Evolutionary conservation across 2,888 invertebrate genomes (phyloP).

Genomic region (Agrotis segetum): DNA sequence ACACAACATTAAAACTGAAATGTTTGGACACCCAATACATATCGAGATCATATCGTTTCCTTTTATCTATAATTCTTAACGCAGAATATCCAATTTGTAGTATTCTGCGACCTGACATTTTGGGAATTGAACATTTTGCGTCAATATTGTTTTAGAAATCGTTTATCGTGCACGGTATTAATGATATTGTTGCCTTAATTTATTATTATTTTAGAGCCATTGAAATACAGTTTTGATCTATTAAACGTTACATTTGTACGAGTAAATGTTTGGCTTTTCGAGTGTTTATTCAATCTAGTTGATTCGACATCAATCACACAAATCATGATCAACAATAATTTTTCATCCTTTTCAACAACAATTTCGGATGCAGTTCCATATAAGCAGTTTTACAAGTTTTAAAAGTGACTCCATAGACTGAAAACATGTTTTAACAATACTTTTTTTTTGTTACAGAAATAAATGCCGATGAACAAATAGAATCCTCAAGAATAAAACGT

Average conservation of each 20-base stretch:
- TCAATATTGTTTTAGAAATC: not conserved
- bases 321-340: not conserved
- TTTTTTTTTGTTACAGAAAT: constrained; percentile 82
- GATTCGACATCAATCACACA: not conserved
- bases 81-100: too few relatives aligned
- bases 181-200: not conserved
- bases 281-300: not conserved
- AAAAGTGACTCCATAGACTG: not conserved
- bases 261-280: not conserved
- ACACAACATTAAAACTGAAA: too few relatives aligned
- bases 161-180: too few relatives aligned
- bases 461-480: constrained; percentile 82
- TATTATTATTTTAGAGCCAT: not conserved
- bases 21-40: too few relatives aligned
- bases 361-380: not conserved
- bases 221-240: too few relatives aligned
- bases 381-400: not conserved
- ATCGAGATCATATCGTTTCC: not conserved
- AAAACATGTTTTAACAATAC: not conserved
- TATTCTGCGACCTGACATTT: not conserved
- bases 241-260: too few relatives aligned
- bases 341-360: not conserved
- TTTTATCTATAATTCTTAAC: not conserved
- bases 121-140: not conserved
- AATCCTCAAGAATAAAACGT: constrained; percentile 87